Conservation (phyloP, 2,888 invertebrate species). For the Tinea pellionella region DNA sequence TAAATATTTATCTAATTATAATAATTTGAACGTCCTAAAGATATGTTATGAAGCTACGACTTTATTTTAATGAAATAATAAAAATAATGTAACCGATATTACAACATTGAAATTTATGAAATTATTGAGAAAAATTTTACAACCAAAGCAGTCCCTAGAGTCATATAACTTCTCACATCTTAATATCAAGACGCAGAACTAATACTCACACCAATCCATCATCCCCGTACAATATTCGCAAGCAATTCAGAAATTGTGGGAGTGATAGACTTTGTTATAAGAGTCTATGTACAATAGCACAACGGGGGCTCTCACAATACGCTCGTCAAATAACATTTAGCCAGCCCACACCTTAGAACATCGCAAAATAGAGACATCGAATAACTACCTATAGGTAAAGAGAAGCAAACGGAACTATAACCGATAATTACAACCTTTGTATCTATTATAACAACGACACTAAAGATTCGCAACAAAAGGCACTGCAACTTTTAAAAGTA, state of each 20-base stretch:
- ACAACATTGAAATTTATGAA: too few relatives aligned
- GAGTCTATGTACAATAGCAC: slow-evolving; percentile 44
- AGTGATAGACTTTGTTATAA: slow-evolving; percentile 56
- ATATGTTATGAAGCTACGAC: too few relatives aligned
- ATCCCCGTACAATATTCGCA: slow-evolving; percentile 29
- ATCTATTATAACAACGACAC: slow-evolving; percentile 21
- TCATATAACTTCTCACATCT: slow-evolving; percentile 54
- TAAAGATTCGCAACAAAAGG: background rate
- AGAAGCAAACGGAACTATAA: slow-evolving; percentile 51
- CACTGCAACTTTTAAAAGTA: background rate
- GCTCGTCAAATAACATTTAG: slow-evolving; percentile 68
- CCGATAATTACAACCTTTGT: slow-evolving; percentile 66
- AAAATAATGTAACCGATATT: too few relatives aligned
- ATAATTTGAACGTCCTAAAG: too few relatives aligned
- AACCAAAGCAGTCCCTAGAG: slow-evolving; percentile 36
- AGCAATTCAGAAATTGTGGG: slow-evolving; percentile 52
- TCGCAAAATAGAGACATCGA: slow-evolving; percentile 66
- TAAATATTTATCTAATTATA: too few relatives aligned
- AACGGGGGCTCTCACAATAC: slow-evolving; percentile 59
- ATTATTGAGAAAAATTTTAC: too few relatives aligned
- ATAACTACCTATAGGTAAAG: slow-evolving; percentile 41
- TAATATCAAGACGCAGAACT: slow-evolving; percentile 27
- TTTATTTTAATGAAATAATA: slow-evolving; percentile 14
- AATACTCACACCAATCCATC: slow-evolving; percentile 27
- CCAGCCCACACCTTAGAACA: slow-evolving; percentile 66